Evolutionary conservation across 2,113 vertebrate genomes (phyloP).

Genomic region (Typhlomys cinereus): DNA sequence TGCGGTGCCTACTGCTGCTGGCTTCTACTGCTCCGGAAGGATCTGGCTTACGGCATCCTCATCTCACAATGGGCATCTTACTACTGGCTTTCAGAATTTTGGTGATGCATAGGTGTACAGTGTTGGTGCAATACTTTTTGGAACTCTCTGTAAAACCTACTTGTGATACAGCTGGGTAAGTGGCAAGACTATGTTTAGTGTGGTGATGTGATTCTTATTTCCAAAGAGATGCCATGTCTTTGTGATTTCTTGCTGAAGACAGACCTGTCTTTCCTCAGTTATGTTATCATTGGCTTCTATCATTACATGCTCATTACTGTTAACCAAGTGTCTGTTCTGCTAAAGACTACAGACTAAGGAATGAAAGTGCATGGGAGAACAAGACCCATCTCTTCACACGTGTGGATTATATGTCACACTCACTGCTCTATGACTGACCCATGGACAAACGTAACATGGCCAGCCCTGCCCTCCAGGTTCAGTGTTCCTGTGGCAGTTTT

Average conservation of each 20-base stretch:
- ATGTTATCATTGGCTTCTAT: constrained; percentile 53
- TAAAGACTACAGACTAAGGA: not conserved
- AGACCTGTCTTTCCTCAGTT: constrained; percentile 53
- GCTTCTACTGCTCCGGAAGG: not conserved
- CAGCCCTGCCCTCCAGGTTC: constrained; percentile 17
- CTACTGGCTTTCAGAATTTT: not conserved
- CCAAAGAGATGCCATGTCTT: constrained; percentile 27
- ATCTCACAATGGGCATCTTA: not conserved
- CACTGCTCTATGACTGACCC: not conserved
- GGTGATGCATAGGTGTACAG: constrained; percentile 18
- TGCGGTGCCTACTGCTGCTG: not conserved
- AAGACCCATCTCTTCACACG: not conserved
- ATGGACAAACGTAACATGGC: constrained; percentile 28
- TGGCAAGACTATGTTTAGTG: constrained; percentile 64
- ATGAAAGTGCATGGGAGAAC: not conserved
- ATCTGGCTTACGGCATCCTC: not conserved
- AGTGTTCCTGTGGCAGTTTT: constrained; percentile 20
- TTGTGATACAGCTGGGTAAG: not conserved
- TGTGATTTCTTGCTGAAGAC: constrained; percentile 59
- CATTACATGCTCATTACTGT: constrained; percentile 64
- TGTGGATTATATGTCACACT: not conserved
- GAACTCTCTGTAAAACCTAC: constrained; percentile 30
- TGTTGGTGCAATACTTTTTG: constrained; percentile 44
- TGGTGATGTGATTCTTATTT: constrained; percentile 55
- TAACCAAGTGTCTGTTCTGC: constrained; percentile 32